Conservation (phyloP, 1,140 invertebrate species). For the Antheraea pernyi region DNA sequence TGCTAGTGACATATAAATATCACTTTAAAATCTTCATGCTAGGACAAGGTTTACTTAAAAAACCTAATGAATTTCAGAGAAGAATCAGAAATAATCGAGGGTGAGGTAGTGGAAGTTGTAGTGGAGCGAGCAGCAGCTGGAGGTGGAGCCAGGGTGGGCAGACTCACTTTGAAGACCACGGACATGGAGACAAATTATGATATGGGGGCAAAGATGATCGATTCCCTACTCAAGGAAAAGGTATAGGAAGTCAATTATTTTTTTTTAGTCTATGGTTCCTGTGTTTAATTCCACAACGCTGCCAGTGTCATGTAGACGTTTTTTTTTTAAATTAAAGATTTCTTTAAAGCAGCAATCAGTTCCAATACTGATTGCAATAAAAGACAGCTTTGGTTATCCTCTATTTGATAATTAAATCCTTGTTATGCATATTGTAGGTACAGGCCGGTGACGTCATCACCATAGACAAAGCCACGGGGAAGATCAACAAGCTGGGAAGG, state of each 20-base stretch:
- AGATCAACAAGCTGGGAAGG: constrained; percentile 96
- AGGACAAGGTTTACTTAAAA: too few relatives aligned
- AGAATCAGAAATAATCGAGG: constrained; percentile 99
- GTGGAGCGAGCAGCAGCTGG: constrained; percentile 95
- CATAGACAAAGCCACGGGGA: constrained; percentile 98
- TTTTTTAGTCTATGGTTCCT: too few relatives aligned
- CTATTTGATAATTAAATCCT: too few relatives aligned
- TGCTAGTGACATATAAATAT: too few relatives aligned
- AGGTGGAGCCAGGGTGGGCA: constrained; percentile 94
- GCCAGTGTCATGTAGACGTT: too few relatives aligned
- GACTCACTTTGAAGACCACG: constrained; percentile 98
- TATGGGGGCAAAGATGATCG: constrained; percentile 99
- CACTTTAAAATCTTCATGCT: too few relatives aligned
- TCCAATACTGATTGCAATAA: too few relatives aligned
- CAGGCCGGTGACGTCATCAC: constrained; percentile 98
- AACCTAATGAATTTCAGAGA: constrained; percentile 86
- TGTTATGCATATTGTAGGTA: constrained; percentile 76
- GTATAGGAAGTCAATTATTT: constrained; percentile 71
- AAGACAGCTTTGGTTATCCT: too few relatives aligned
- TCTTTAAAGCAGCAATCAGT: too few relatives aligned
- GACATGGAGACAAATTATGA: constrained; percentile 99
- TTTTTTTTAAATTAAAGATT: too few relatives aligned
- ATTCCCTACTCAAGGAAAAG: constrained; percentile 98
- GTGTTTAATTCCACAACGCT: too few relatives aligned
- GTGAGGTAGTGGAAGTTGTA: constrained; percentile 98